These are phyloP conservation scores for Chymomyza caudatula DNA, from an alignment of 2,888 invertebrate species.

Conservation along the genomic window DNA sequence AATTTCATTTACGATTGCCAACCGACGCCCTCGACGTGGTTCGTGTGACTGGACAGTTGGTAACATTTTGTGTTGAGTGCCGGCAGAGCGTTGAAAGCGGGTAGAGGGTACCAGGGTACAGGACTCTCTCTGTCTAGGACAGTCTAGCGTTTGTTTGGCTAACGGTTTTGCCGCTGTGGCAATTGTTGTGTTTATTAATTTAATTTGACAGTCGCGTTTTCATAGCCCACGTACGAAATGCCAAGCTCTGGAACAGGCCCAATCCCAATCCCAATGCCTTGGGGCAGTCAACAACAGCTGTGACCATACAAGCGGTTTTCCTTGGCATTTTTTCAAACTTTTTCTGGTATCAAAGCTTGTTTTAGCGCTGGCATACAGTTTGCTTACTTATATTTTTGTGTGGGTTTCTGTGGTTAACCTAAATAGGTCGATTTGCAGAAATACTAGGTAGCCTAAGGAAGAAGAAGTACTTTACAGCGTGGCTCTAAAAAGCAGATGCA, in stretches of 20 bases:
- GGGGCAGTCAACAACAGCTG: constrained; percentile 56
- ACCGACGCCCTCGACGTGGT: constrained; percentile 11
- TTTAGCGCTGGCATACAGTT: neutral
- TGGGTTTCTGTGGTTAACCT: constrained; percentile 34
- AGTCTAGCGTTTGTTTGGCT: neutral
- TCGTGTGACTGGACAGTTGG: constrained; percentile 65
- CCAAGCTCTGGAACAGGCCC: neutral
- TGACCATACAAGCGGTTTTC: constrained; percentile 28
- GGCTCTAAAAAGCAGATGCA: neutral
- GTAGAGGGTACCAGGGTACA: neutral
- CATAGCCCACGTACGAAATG: constrained; percentile 39
- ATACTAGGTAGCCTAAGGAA: neutral
- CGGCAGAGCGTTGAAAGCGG: neutral
- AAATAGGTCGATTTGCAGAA: constrained; percentile 24
- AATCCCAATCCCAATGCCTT: constrained; percentile 32
- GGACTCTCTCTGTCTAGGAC: neutral
- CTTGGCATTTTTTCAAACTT: constrained; percentile 13
- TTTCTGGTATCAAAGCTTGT: constrained; percentile 6
- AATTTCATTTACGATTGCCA: constrained; percentile 67
- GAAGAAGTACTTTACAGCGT: neutral
- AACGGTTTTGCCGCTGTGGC: constrained; percentile 31
- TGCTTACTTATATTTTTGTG: neutral
- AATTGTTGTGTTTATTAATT: constrained; percentile 70
- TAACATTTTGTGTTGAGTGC: neutral
- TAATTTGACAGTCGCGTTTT: constrained; percentile 64